These are phyloP conservation scores for Leptura quadrifasciata DNA, from an alignment of 2,888 invertebrate species.

Conservation along the genomic window DNA sequence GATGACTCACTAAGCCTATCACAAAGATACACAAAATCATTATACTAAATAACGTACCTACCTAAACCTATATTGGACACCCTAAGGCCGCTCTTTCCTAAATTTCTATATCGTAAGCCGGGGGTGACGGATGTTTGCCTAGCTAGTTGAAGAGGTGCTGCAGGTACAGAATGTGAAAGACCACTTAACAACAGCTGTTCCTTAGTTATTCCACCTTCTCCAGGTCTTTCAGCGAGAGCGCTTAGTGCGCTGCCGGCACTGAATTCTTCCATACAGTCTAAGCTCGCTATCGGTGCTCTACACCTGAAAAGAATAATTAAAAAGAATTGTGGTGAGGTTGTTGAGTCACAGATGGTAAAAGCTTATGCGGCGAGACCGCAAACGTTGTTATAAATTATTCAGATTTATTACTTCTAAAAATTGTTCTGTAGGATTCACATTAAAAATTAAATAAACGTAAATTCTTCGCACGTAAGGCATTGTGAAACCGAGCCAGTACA, in stretches of 20 bases:
- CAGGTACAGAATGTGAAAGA: conserved; percentile 67
- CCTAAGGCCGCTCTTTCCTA: conserved; percentile 95
- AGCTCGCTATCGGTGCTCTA: conserved; percentile 93
- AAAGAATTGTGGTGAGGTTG: neutral
- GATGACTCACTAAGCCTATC: neutral
- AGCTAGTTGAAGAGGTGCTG: conserved; percentile 75
- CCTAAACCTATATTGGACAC: conserved; percentile 95
- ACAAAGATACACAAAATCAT: neutral
- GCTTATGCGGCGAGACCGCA: neutral
- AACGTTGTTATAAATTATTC: neutral
- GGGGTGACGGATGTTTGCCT: conserved; percentile 84
- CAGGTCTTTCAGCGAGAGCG: conserved; percentile 72
- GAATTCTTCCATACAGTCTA: conserved; percentile 97
- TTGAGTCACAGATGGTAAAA: neutral
- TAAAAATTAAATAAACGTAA: too few species aligned
- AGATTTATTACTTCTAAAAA: neutral
- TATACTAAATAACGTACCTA: conserved; percentile 69
- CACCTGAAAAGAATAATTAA: conserved; percentile 77
- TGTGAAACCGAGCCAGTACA: too few species aligned
- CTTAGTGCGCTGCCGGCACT: conserved; percentile 78
- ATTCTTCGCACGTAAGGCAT: too few species aligned
- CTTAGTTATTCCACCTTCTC: conserved; percentile 75
- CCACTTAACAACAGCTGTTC: conserved; percentile 76
- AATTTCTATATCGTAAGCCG: conserved; percentile 91
- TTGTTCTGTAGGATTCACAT: neutral